phyloP scores from a whole-genome alignment of 2,888 invertebrate genomes.

The Escarpia spicata region DNA sequence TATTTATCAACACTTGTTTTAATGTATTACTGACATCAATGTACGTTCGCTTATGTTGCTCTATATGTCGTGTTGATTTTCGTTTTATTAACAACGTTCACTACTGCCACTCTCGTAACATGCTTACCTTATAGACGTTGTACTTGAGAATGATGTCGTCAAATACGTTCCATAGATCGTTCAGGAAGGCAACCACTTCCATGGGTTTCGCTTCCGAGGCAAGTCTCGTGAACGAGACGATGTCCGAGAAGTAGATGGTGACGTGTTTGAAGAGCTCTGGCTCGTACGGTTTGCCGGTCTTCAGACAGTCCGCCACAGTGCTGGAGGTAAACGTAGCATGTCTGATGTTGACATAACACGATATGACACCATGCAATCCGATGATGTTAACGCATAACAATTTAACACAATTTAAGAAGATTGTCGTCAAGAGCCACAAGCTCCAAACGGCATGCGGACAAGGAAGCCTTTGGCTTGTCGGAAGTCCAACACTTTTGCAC shows the following conservation, averaged over 20 bases:
- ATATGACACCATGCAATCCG: neutral
- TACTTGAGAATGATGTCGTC: conserved; percentile 54
- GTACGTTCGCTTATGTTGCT: too few relatives aligned
- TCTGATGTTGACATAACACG: neutral
- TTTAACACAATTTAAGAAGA: too few relatives aligned
- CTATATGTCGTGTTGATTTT: too few relatives aligned
- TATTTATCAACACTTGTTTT: too few relatives aligned
- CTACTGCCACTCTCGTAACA: too few relatives aligned
- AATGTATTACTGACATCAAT: too few relatives aligned
- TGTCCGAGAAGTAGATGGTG: conserved; percentile 60
- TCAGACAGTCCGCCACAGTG: conserved; percentile 59
- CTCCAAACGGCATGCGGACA: too few relatives aligned
- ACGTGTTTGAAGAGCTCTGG: conserved; percentile 57
- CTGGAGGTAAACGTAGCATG: conserved; percentile 38
- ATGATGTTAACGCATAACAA: neutral
- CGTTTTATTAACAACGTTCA: too few relatives aligned
- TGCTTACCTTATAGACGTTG: conserved; percentile 57
- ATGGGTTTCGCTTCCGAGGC: conserved; percentile 54
- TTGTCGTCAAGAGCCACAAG: too few relatives aligned
- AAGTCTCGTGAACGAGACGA: conserved; percentile 56
- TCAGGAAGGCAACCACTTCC: conserved; percentile 58
- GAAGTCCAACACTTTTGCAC: too few relatives aligned
- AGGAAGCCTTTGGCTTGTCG: too few relatives aligned
- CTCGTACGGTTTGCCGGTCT: conserved; percentile 53
- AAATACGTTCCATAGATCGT: conserved; percentile 58